Percentiles rank a stretch among this genome's conserved stretches.
Conservation (phyloP, 2,888 invertebrate genomes). For the Penaeus monodon region DNA sequence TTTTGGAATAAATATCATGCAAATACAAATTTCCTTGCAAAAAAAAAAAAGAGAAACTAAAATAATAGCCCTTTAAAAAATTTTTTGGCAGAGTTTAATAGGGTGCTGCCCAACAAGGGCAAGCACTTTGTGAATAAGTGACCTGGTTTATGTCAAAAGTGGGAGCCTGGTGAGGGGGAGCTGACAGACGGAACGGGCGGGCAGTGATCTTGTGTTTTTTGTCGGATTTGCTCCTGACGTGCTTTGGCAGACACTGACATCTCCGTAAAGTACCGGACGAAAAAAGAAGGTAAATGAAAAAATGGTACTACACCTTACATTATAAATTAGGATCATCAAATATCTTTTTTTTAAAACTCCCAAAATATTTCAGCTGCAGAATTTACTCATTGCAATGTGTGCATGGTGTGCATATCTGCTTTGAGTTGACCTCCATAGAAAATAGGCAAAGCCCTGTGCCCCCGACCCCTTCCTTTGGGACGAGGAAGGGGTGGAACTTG, state of each 20-base stretch:
- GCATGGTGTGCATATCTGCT: conserved; percentile 94
- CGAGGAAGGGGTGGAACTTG: conserved; percentile 95
- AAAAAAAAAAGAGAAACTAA: conserved; percentile 69
- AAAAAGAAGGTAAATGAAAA: no score
- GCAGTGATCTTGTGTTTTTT: conserved; percentile 79
- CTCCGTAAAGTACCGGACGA: conserved; percentile 65
- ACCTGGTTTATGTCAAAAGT: conserved; percentile 92
- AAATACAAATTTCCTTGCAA: background rate
- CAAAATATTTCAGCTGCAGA: background rate
- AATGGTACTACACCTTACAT: background rate
- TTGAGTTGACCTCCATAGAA: conserved; percentile 94
- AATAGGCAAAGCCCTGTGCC: conserved; percentile 96
- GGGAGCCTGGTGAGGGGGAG: conserved; percentile 73
- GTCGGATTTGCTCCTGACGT: conserved; percentile 43
- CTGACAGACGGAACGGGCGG: conserved; percentile 87
- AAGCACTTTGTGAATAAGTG: conserved; percentile 94
- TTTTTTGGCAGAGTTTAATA: conserved; percentile 87
- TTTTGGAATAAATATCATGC: background rate
- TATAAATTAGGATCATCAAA: background rate
- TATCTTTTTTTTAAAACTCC: background rate
- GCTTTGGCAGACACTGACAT: conserved; percentile 57
- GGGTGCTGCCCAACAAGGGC: conserved; percentile 92
- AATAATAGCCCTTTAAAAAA: conserved; percentile 90
- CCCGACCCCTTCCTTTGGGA: conserved; percentile 95
- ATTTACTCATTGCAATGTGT: conserved; percentile 82